A percentile compares a stretch with the other conserved stretches of the same genome.
Evolutionary conservation across 1,140 invertebrate species (phyloP).

Genomic region (Zaprionus davidi): DNA sequence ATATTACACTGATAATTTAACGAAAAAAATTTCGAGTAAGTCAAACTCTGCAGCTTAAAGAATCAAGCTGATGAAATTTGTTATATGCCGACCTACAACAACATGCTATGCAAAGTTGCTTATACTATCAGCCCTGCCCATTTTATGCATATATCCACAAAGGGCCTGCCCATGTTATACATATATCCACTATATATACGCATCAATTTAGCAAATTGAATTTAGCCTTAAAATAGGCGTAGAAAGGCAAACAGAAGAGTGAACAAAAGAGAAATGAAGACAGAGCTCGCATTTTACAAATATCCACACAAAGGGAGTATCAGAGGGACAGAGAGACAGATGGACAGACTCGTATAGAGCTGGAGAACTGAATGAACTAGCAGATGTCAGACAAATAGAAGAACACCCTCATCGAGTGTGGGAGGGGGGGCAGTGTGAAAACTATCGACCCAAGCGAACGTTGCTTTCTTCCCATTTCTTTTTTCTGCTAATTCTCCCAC

Average conservation of each 20-base stretch:
- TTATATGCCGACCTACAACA: not conserved
- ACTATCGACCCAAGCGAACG: slow-evolving; percentile 62
- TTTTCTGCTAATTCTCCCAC: not conserved
- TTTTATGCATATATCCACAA: no score
- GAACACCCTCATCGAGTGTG: not conserved
- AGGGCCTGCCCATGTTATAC: not conserved
- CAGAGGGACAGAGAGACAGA: not conserved
- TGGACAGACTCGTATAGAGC: not conserved
- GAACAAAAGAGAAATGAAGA: slow-evolving; percentile 12
- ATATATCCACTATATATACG: not conserved
- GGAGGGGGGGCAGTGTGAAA: slow-evolving; percentile 12
- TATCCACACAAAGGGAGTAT: slow-evolving; percentile 28
- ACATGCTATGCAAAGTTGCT: not conserved
- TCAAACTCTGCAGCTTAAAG: no score
- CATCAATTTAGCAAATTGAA: slow-evolving; percentile 64
- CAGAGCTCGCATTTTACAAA: slow-evolving; percentile 29
- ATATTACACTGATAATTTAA: not conserved
- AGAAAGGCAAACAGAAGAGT: slow-evolving; percentile 29
- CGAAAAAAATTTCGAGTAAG: no score
- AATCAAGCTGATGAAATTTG: not conserved
- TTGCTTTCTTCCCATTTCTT: not conserved
- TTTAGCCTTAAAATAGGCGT: slow-evolving; percentile 35
- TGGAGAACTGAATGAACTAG: slow-evolving; percentile 4
- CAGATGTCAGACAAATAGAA: slow-evolving; percentile 30
- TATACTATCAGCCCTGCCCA: not conserved